A percentile compares a stretch with the other conserved stretches of the same genome.
These are phyloP conservation scores for Callionymus lyra DNA, from an alignment of 2,113 vertebrate species.

Conservation along the genomic window DNA sequence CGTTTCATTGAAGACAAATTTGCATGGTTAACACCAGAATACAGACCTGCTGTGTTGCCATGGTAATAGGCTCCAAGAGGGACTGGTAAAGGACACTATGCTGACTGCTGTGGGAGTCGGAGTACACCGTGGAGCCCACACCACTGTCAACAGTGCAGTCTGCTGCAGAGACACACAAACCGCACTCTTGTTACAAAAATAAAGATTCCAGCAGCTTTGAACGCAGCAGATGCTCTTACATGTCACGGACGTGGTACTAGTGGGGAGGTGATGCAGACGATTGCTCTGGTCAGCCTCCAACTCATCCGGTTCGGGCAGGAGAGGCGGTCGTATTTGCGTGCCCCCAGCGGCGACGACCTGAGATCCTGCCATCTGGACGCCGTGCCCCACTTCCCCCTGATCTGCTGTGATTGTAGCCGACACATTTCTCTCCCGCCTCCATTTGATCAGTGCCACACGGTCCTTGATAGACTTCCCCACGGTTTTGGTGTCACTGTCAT, in stretches of 20 bases:
- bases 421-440: constrained; percentile 80
- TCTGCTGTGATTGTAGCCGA: constrained; percentile 63
- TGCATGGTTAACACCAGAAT: constrained; percentile 40
- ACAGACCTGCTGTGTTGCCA: constrained; percentile 73
- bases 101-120: constrained; percentile 89
- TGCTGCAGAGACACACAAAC: constrained; percentile 64
- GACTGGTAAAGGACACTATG: constrained; percentile 84
- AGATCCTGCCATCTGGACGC: constrained; percentile 22
- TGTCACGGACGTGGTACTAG: constrained; percentile 81
- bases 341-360: constrained; percentile 48
- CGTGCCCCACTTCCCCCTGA: constrained; percentile 55
- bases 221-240: constrained; percentile 67
- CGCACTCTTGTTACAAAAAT: constrained; percentile 9
- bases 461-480: constrained; percentile 91
- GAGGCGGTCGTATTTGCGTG: constrained; percentile 53
- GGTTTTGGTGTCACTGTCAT: constrained; percentile 84
- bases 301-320: constrained; percentile 72
- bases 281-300: constrained; percentile 77
- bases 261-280: constrained; percentile 65
- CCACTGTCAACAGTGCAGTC: constrained; percentile 89
- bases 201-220: not conserved
- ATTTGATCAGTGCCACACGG: constrained; percentile 86
- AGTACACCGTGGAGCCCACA: constrained; percentile 86
- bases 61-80: constrained; percentile 67
- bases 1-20: constrained; percentile 27